A percentile compares a stretch with the other conserved stretches of the same genome.
phyloP scores from a whole-genome alignment of 1,140 invertebrate genomes.

The Drosophila repleta region DNA sequence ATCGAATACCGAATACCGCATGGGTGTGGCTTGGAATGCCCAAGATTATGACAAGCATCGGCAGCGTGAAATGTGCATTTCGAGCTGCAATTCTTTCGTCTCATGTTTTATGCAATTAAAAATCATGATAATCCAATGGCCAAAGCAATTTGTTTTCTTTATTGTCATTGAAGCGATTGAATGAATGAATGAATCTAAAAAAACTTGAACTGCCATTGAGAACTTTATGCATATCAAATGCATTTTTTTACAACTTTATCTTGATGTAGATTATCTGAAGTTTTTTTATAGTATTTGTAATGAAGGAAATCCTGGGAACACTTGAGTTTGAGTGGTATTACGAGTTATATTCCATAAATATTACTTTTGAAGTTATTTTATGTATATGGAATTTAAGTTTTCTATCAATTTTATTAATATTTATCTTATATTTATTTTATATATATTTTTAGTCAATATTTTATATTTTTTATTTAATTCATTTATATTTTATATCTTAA shows the following conservation, averaged over 20 bases:
- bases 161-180: neutral
- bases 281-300: neutral
- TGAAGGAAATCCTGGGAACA: neutral
- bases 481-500: no score
- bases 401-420: no score
- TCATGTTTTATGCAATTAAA: conserved; percentile 1
- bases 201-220: neutral
- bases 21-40: conserved; percentile 37
- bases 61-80: neutral
- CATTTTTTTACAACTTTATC: neutral
- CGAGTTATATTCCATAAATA: no score
- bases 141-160: neutral
- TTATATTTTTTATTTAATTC: no score
- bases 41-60: neutral
- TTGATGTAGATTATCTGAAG: neutral
- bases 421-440: no score
- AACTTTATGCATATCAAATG: neutral
- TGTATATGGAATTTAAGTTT: no score
- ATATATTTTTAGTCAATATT: no score
- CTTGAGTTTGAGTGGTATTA: no score
- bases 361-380: no score
- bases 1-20: no score
- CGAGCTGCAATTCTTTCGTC: neutral
- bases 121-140: neutral
- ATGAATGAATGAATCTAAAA: neutral